Evolutionary conservation across 2,113 vertebrate genomes (phyloP), one percentile per base, ranked within the genome.

Genomic region (Stercorarius parasiticus): DNA sequence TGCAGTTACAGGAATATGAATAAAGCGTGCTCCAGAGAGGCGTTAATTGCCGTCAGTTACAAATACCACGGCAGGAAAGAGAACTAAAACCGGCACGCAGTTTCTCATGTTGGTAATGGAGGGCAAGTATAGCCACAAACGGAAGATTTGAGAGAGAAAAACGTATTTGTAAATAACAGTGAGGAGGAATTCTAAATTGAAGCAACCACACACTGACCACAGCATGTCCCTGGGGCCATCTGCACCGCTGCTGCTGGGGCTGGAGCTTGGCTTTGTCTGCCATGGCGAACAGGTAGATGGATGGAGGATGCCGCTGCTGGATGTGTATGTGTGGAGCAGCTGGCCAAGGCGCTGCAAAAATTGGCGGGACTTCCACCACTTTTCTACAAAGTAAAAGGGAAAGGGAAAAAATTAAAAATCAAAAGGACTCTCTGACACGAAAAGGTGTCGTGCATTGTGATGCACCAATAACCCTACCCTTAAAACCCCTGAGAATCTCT

Each of bases 61-160:
- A 95, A 95, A 95, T 85, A 96, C 88, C 79, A 34, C 8, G 18
- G 66, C 89, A 96, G 97, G 95, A 97, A 97, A 74, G 87, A 96
- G 95, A 96, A 96, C 92, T 85, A 92, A 97, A 97, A 94, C 52
- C 67, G 12, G 53, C 38, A 34, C 1, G 4, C 55, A 65, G 21
- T 80, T 93, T 88, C 91, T 96, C 36, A 14, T 93, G 56, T 86
- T 90, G 49, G 11, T 76, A 56, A 82, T 84, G 42, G 56, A 86
- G 71, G 11, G 53, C 50, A 92, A 89, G 76, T 26, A 58, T 22
- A 96, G 92, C 82, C 87, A 97, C 87, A 93, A 90, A 72, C n/a
- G 15, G 93, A 94, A 94, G 74, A 77, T 65, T 67, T 82, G 74
- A 86, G 58, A 81, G 22, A 91, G 62, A 76, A 84, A 86, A 71